Conservation (phyloP, 2,888 invertebrate species). For the Caenorhabditis sp. region DNA sequence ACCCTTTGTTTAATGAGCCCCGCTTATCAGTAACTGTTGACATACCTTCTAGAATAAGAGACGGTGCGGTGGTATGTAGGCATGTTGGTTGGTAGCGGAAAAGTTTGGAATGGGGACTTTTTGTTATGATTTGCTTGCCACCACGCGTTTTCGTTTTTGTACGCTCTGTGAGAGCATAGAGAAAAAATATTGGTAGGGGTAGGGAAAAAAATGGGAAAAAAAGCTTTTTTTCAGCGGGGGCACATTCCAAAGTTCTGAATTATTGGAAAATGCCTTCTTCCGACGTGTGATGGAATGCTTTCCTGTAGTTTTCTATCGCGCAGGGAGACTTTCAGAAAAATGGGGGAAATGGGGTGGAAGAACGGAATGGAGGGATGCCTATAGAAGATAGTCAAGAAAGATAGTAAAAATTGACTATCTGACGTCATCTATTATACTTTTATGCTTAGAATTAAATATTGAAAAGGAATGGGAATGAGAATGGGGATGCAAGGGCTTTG, state of each 20-base stretch:
- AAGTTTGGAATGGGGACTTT: slow-evolving; percentile 11
- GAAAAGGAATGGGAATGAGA: background rate
- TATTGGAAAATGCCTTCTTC: slow-evolving; percentile 52
- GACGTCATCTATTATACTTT: slow-evolving; percentile 1
- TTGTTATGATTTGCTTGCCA: slow-evolving; percentile 42
- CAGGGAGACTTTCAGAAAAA: background rate
- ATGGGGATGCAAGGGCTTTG: slow-evolving; percentile 13
- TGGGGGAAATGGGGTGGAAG: background rate
- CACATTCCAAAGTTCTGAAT: slow-evolving; percentile 63
- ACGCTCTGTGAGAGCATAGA: slow-evolving; percentile 38
- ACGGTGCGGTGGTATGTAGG: slow-evolving; percentile 36
- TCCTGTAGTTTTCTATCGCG: slow-evolving; percentile 7
- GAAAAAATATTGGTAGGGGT: slow-evolving; percentile 37
- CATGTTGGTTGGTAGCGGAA: slow-evolving; percentile 41
- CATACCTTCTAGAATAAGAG: slow-evolving; percentile 51
- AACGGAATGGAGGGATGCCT: too few species aligned
- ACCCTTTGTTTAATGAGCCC: too few species aligned
- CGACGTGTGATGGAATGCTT: slow-evolving; percentile 24
- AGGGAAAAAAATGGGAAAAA: slow-evolving; percentile 10
- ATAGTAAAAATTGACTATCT: too few species aligned
- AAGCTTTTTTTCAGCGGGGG: slow-evolving; percentile 26
- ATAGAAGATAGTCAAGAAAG: too few species aligned
- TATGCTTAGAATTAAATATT: background rate
- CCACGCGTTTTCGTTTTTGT: slow-evolving; percentile 40
- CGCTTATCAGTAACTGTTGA: too few species aligned